phyloP scores from a whole-genome alignment of 2,113 vertebrate species.

The Protobothrops flavoviridis region DNA sequence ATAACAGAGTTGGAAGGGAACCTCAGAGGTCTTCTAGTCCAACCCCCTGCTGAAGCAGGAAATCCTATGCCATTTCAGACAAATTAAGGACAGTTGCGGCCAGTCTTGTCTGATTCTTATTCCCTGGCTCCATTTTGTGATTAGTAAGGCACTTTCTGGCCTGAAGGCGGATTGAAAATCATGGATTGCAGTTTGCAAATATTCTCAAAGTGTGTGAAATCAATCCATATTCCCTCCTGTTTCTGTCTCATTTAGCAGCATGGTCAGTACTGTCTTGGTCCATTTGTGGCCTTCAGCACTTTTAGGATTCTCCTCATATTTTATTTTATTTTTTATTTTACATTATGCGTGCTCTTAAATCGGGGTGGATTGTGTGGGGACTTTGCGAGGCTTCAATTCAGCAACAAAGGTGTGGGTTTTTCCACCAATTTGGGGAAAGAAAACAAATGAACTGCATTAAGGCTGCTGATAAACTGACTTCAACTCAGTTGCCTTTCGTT shows the following conservation, averaged over 20 bases:
- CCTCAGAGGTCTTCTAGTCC: background rate
- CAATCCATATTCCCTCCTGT: background rate
- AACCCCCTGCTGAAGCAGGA: background rate
- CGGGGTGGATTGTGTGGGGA: background rate
- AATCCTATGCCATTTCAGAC: background rate
- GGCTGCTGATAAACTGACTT: background rate
- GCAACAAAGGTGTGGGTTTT: background rate
- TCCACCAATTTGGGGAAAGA: background rate
- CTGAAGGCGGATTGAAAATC: background rate
- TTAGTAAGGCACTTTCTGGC: background rate
- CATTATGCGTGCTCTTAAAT: background rate
- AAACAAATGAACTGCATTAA: background rate
- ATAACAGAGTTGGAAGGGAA: background rate
- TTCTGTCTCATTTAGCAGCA: background rate
- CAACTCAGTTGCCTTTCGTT: background rate
- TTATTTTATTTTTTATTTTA: background rate
- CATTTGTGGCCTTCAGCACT: constrained; percentile 3
- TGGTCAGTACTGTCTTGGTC: background rate
- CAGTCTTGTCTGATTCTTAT: background rate
- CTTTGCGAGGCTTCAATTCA: background rate
- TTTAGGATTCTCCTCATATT: background rate
- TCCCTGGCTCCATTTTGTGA: background rate
- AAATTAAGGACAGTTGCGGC: background rate
- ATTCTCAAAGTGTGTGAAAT: background rate
- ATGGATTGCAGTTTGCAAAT: background rate